A percentile compares a stretch with the other conserved stretches of the same genome.
Evolutionary conservation across 2,888 invertebrate species (phyloP).

Genomic region (Carpatolechia fugitivella): DNA sequence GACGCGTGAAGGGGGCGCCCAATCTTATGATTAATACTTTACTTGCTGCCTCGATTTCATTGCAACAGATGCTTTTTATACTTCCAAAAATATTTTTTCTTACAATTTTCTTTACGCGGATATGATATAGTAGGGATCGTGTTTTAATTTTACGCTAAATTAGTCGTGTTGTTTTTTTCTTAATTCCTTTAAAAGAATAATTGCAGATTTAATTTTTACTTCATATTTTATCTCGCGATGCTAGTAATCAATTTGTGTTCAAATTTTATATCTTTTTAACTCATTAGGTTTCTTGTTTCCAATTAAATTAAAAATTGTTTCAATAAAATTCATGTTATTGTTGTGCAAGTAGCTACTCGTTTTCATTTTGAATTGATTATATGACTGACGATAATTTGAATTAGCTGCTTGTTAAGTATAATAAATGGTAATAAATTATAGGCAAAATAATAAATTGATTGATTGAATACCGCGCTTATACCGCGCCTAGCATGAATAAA

Average conservation of each 20-base stretch:
- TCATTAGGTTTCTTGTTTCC: background rate
- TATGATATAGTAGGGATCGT: constrained; percentile 49
- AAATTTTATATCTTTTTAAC: constrained; percentile 3
- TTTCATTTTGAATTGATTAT: background rate
- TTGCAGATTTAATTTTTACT: constrained; percentile 1
- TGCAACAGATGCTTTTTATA: constrained; percentile 72
- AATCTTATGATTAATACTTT: constrained; percentile 59
- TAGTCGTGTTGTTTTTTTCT: constrained; percentile 49
- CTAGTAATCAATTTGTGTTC: constrained; percentile 9
- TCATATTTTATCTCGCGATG: constrained; percentile 4
- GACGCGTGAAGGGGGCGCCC: constrained; percentile 67
- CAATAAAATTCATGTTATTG: too few species aligned
- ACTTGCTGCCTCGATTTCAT: constrained; percentile 59
- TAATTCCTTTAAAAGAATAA: background rate
- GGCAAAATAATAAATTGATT: background rate
- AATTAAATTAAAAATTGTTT: background rate
- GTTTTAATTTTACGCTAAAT: constrained; percentile 68
- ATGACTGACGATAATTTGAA: background rate
- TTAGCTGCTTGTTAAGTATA: background rate
- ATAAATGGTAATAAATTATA: background rate
- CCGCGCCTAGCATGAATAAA: too few species aligned
- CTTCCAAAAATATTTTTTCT: constrained; percentile 55
- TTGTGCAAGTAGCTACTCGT: background rate
- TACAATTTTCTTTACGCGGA: constrained; percentile 31
- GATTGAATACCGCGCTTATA: too few species aligned